These are phyloP conservation scores for Thecophora atra DNA, from an alignment of 2,888 invertebrate genomes.

Conservation along the genomic window DNA sequence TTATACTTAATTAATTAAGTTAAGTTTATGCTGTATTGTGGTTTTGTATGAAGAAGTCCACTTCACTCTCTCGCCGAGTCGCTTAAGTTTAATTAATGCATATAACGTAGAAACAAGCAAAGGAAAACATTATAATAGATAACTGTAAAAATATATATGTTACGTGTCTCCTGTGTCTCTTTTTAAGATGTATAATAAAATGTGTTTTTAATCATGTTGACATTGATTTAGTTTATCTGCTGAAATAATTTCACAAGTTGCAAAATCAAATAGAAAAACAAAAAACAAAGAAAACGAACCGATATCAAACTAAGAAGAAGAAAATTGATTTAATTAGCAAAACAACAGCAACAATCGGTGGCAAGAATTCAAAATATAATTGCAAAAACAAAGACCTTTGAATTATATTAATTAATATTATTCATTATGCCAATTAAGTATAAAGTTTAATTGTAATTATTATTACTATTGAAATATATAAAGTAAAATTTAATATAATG, in stretches of 20 bases:
- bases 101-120: too few species aligned
- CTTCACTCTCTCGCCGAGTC: too few species aligned
- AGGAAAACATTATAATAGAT: too few species aligned
- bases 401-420: slow-evolving; percentile 4
- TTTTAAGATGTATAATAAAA: too few species aligned
- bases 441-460: slow-evolving; percentile 39
- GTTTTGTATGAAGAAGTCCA: not conserved
- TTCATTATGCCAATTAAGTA: slow-evolving; percentile 34
- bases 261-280: slow-evolving; percentile 27
- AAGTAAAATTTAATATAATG: slow-evolving; percentile 19
- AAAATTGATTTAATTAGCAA: not conserved
- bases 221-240: not conserved
- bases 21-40: slow-evolving; percentile 5
- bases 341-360: not conserved
- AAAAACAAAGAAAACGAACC: slow-evolving; percentile 38
- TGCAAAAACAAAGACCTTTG: slow-evolving; percentile 9
- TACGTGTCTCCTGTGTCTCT: too few species aligned
- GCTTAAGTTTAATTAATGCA: not conserved
- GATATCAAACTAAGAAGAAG: not conserved
- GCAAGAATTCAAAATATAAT: not conserved
- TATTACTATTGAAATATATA: slow-evolving; percentile 23
- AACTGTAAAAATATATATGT: too few species aligned
- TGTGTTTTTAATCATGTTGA: not conserved
- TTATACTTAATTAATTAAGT: slow-evolving; percentile 45
- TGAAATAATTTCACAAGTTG: too few species aligned